Percentiles rank a stretch among this genome's conserved stretches.
Evolutionary conservation across 2,888 invertebrate genomes (phyloP).

Genomic region (Timema podura): DNA sequence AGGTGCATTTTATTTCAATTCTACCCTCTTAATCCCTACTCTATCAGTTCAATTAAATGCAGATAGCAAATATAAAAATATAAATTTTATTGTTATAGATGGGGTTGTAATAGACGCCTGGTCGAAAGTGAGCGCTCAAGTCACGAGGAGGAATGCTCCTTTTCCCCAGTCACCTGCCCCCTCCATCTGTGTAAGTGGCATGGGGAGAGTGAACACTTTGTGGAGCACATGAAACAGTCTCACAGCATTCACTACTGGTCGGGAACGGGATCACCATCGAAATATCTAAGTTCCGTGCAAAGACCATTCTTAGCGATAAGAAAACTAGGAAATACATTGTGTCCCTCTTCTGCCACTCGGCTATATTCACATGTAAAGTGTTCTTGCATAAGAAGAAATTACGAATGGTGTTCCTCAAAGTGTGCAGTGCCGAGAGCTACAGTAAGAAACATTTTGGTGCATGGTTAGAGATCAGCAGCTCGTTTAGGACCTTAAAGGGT

Average conservation of each 20-base stretch:
- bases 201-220: not conserved
- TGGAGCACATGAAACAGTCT: not conserved
- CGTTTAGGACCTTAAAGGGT: constrained; percentile 1
- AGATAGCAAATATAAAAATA: too few relatives aligned
- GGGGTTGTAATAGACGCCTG: constrained; percentile 1
- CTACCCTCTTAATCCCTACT: too few relatives aligned
- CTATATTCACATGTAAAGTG: not conserved
- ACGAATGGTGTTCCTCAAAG: not conserved
- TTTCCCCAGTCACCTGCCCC: not conserved
- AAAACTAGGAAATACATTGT: not conserved
- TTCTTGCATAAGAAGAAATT: not conserved
- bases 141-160: not conserved
- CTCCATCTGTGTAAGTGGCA: constrained; percentile 1
- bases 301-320: not conserved
- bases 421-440: not conserved
- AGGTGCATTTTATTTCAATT: too few relatives aligned
- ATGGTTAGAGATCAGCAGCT: not conserved
- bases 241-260: not conserved
- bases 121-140: not conserved
- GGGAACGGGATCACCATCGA: constrained; percentile 7
- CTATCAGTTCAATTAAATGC: too few relatives aligned
- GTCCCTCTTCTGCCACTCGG: constrained; percentile 2
- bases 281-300: constrained; percentile 1
- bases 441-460: not conserved
- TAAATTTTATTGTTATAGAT: not conserved